Evolutionary conservation across 1,140 invertebrate species (phyloP), one percentile per base, ranked within the genome.

Genomic region (Pomacea maculata): DNA sequence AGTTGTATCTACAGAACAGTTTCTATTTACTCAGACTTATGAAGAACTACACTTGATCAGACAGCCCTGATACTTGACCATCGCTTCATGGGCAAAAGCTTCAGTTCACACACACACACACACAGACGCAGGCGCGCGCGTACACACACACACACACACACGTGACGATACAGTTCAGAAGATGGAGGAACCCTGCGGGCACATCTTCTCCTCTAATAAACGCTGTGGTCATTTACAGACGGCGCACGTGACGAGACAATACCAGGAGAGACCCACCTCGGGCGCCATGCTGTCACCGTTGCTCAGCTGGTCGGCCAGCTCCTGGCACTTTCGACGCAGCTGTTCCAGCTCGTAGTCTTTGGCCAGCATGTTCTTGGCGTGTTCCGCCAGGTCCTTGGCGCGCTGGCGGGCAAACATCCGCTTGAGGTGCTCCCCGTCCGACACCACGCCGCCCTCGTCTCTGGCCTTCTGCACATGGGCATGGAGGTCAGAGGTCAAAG

Each of bases 341-440:
- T 89, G 85, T 76, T 91, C 90, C 64, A 92, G 91, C 83, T 92
- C 91, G 19, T 86, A 83, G 78, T 92, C 92, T 78, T 90, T 90
- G 19, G 86, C 76, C 67, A 90, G 83, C 86, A 89, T 88, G 57
- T 78, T 86, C 80, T 90, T 90, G 78, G 90, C 88, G 82, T 90
- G 88, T 71, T 89, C 89, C 8, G 90, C 86, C 55, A 90, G 83
- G 75, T 90, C 89, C 79, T 88, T 88, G 14, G 90, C 89, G 67
- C 89, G 81, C 73, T 92, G 90, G 55, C 91, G 86, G 17, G 88
- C 89, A 84, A 92, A 88, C 83, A 92, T 85, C 78, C 88, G 87
- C 85, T 91, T 89, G 77, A 92, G 85, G 34, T 90, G 87, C 17
- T 92, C 91, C 19, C 87, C 87, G 65, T 90, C 89, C 65, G 88